Evolutionary conservation across 2,888 invertebrate species (phyloP), one percentile per base, ranked within the genome.

Genomic region (Trimorus sp.): DNA sequence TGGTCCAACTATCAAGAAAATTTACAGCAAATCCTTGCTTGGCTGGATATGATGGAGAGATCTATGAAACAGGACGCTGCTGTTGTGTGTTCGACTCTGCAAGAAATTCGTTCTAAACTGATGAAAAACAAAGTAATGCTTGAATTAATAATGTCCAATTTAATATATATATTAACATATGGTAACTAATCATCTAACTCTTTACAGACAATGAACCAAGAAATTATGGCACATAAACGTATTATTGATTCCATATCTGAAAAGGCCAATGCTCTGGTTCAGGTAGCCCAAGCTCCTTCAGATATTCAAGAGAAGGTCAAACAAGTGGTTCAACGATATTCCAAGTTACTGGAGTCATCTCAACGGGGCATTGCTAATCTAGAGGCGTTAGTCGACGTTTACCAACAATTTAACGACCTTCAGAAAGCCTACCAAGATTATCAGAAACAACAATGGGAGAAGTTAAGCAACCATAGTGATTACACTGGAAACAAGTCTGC

Each of bases 371-470:
- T 97, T 51, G 93, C 94, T 42, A 95, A 95, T 86, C 93, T 97
- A 68, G 97, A 97, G 89, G 94, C 94, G 80, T 94, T 95, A 0
- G 93, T 96, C 66, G 97, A 97, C 76, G 94, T 96, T 7, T 96
- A 97, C 89, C 97, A 97, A 89, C 96, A 96, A 88, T 98, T 98
- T 89, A 95, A 95, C 84, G 97, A 97, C 86, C 93, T 97, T 73
- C 96, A 97, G 86, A 97, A 97, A 90, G 94, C 96, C 0, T 96
- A 97, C 84, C 97, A 97, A 92, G 97, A 98, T 87, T 96, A 97
- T 92, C 97, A 98, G 87, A 98, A 97, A 90, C 96, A 96, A 87
- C 94, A 97, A 48, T 97, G 97, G 96, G 98, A 98, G 89, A 95
- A 96, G 85, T 92, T 98, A 7, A 95, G 96, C 59, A 94, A 95